These are phyloP conservation scores for Lochmaea crataegi DNA, from an alignment of 2,888 invertebrate genomes.

Conservation along the genomic window DNA sequence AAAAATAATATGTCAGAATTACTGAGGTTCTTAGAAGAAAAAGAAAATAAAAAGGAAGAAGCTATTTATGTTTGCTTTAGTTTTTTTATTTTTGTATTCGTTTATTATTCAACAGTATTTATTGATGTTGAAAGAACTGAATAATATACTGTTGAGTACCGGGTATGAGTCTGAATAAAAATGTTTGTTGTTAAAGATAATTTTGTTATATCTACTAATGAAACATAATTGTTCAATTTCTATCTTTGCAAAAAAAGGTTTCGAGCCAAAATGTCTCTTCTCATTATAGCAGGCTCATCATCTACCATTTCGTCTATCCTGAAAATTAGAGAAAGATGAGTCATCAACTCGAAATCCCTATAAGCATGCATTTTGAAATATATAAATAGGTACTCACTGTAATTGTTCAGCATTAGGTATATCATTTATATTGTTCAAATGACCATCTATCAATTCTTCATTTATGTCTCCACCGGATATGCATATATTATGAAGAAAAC, in stretches of 20 bases:
- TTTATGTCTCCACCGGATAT: background rate
- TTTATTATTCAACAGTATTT: slow-evolving; percentile 1
- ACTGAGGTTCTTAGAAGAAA: slow-evolving; percentile 4
- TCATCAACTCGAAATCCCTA: background rate
- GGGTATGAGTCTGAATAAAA: slow-evolving; percentile 10
- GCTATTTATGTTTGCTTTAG: background rate
- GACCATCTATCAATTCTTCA: background rate
- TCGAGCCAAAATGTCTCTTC: slow-evolving; percentile 14
- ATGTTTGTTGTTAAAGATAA: slow-evolving; percentile 9
- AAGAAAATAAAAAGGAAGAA: slow-evolving; percentile 19
- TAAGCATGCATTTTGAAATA: background rate
- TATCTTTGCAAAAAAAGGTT: slow-evolving; percentile 12
- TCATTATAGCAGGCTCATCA: slow-evolving; percentile 15
- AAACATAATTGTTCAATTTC: slow-evolving; percentile 8
- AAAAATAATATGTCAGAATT: slow-evolving; percentile 19
- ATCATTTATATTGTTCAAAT: background rate
- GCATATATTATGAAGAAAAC: background rate
- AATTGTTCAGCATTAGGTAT: background rate
- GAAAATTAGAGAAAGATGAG: background rate
- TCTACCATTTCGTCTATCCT: slow-evolving; percentile 3
- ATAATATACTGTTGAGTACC: slow-evolving; percentile 6
- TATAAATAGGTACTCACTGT: background rate
- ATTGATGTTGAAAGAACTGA: background rate
- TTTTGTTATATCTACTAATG: slow-evolving; percentile 9
- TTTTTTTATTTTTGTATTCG: background rate